A percentile compares a stretch with the other conserved stretches of the same genome.
Evolutionary conservation across 2,888 invertebrate genomes (phyloP).

Genomic region (Poecilobothrus nobilitatus): DNA sequence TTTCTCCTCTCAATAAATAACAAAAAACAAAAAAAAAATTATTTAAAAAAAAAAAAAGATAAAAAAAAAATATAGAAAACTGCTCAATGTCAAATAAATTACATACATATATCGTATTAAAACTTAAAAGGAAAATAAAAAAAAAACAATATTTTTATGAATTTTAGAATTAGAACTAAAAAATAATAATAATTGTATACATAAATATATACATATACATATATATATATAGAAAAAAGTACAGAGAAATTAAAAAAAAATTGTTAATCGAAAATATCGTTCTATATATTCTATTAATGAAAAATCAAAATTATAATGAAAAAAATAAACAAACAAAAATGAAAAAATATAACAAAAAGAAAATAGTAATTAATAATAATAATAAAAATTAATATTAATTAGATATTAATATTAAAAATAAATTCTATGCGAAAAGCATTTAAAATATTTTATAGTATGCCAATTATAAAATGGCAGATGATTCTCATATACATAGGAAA

Average conservation of each 20-base stretch:
- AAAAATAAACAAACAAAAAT: too few relatives aligned
- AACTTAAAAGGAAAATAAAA: too few relatives aligned
- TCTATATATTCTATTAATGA: background rate
- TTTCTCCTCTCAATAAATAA: background rate
- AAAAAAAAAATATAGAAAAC: background rate
- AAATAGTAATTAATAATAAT: background rate
- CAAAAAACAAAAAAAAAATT: background rate
- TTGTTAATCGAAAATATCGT: background rate
- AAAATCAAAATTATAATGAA: too few relatives aligned
- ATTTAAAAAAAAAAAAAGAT: background rate
- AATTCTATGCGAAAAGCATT: conserved; percentile 1
- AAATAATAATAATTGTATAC: too few relatives aligned
- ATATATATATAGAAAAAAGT: too few relatives aligned
- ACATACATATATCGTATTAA: background rate
- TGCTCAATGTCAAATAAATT: background rate
- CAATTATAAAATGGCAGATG: conserved; percentile 2
- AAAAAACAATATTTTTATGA: background rate
- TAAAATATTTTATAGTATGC: background rate
- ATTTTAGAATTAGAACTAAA: too few relatives aligned
- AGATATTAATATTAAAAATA: background rate
- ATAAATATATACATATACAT: too few relatives aligned
- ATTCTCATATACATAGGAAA: background rate
- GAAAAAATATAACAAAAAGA: too few relatives aligned
- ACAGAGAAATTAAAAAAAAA: background rate
- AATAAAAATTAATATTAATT: background rate